These are phyloP conservation scores for Hyperopisus bebe DNA, from an alignment of 2,113 vertebrate species.

Conservation along the genomic window DNA sequence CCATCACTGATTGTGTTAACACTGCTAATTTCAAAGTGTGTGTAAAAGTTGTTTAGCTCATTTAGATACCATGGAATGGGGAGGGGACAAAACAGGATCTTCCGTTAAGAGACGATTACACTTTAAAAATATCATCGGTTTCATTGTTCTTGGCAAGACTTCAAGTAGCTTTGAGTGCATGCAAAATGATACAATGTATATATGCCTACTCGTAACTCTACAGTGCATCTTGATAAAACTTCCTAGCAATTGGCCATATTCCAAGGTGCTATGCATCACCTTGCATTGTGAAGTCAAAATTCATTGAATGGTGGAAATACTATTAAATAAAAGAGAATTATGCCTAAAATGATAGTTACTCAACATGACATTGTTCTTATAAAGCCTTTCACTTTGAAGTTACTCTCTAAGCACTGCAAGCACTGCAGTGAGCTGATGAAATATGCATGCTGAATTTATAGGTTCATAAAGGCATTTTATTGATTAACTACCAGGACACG, in stretches of 20 bases:
- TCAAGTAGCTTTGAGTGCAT: background rate
- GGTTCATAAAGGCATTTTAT: background rate
- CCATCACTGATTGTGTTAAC: background rate
- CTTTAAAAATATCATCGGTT: background rate
- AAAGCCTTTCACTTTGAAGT: background rate
- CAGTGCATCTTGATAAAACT: background rate
- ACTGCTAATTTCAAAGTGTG: background rate
- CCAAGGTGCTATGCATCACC: background rate
- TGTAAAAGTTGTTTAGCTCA: background rate
- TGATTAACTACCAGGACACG: background rate
- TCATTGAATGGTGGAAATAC: background rate
- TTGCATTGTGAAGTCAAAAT: background rate
- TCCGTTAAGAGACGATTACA: background rate
- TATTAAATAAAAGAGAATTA: background rate
- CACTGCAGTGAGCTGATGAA: background rate
- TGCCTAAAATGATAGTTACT: background rate
- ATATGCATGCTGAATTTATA: background rate
- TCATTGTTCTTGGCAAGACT: constrained; percentile 9
- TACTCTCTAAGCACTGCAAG: background rate
- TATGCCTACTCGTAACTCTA: background rate
- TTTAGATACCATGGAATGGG: background rate
- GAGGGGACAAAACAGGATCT: background rate
- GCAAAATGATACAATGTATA: background rate
- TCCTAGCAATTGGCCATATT: background rate
- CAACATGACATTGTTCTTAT: background rate